Percentiles rank a stretch among this genome's conserved stretches.
Evolutionary conservation across 2,888 invertebrate species (phyloP).

Genomic region (Andrena minutula): DNA sequence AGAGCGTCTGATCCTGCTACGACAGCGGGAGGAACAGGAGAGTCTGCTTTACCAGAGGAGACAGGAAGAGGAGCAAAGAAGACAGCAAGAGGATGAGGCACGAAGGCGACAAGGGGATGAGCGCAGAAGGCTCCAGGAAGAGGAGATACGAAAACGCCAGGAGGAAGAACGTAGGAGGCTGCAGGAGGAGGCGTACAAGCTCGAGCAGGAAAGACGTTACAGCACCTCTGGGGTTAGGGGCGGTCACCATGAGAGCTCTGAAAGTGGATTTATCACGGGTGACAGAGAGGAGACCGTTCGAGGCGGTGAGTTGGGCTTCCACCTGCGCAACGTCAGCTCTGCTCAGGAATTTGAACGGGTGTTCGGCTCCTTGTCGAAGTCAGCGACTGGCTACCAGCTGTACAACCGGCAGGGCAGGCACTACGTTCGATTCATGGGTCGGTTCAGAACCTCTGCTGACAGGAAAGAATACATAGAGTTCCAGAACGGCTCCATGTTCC

Average conservation of each 20-base stretch:
- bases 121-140: slow-evolving; percentile 49
- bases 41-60: slow-evolving; percentile 19
- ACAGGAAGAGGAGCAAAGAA: slow-evolving; percentile 38
- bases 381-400: slow-evolving; percentile 69
- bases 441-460: slow-evolving; percentile 71
- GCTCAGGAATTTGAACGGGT: slow-evolving; percentile 73
- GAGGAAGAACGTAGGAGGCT: slow-evolving; percentile 24
- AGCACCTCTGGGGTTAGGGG: slow-evolving; percentile 33
- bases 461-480: slow-evolving; percentile 78
- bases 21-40: slow-evolving; percentile 56
- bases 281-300: slow-evolving; percentile 76
- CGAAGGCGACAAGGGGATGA: slow-evolving; percentile 55
- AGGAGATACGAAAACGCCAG: slow-evolving; percentile 29
- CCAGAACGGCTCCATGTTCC: slow-evolving; percentile 75
- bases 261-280: slow-evolving; percentile 70
- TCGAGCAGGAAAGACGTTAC: slow-evolving; percentile 69
- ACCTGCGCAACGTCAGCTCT: slow-evolving; percentile 72
- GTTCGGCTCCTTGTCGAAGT: slow-evolving; percentile 72
- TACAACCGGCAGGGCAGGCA: slow-evolving; percentile 72
- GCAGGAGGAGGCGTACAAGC: slow-evolving; percentile 71
- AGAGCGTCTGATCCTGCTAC: slow-evolving; percentile 41
- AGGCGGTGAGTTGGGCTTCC: slow-evolving; percentile 68
- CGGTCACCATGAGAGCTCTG: slow-evolving; percentile 34
- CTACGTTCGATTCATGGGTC: slow-evolving; percentile 77
- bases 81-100: slow-evolving; percentile 42